These are phyloP conservation scores for Montipora capitata DNA, from an alignment of 92 coral and sea anemone genomes.

Conservation along the genomic window DNA sequence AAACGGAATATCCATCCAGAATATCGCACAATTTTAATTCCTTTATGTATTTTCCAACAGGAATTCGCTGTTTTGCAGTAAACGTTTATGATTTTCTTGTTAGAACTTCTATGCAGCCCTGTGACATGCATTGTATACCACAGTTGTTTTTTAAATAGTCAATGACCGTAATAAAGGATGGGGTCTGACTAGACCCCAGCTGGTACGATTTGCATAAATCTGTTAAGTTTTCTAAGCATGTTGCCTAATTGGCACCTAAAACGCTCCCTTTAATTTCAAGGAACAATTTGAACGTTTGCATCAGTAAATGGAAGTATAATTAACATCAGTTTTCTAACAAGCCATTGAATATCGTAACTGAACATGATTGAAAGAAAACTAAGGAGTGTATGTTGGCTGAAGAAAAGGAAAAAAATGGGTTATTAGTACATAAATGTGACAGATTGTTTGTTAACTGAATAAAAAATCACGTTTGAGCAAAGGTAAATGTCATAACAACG, in stretches of 20 bases:
- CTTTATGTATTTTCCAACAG: slow-evolving; percentile 3
- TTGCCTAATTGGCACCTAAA: background rate
- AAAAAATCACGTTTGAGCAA: background rate
- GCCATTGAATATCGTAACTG: slow-evolving; percentile 4
- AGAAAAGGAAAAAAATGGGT: background rate
- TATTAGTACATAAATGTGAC: background rate
- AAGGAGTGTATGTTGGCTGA: background rate
- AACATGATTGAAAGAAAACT: slow-evolving; percentile 1
- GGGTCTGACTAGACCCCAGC: slow-evolving; percentile 40
- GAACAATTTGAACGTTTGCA: background rate
- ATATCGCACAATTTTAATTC: slow-evolving; percentile 11
- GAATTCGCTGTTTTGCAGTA: background rate
- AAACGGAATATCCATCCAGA: background rate
- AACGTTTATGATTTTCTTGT: background rate
- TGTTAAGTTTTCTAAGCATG: slow-evolving; percentile 20
- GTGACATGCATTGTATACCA: background rate
- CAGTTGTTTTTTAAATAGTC: background rate
- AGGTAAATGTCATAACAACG: background rate
- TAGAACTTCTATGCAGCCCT: slow-evolving; percentile 9
- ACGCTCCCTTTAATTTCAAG: background rate
- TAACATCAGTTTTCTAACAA: slow-evolving; percentile 16
- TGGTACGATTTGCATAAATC: slow-evolving; percentile 25
- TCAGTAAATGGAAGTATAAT: slow-evolving; percentile 25
- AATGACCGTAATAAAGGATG: background rate
- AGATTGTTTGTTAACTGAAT: no score